Base-by-base conservation (phyloP, 2,888 invertebrate genomes). In the Falcaria lacertinaria region DNA sequence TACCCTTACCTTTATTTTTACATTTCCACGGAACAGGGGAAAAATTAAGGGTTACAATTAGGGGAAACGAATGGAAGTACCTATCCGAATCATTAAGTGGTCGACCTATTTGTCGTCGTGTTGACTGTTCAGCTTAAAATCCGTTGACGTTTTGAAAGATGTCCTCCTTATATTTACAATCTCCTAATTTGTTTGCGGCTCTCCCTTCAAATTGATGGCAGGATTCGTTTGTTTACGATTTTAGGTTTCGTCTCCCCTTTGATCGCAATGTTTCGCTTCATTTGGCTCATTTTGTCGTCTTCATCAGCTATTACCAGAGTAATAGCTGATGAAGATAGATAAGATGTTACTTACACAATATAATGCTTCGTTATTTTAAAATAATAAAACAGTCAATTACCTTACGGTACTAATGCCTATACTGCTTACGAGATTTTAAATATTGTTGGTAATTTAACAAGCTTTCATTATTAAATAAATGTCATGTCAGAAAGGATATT, bases 31-130 rank as follows among this genome's bases (percentile, higher is more conserved):
- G 34, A 48, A 51, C 50, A 50, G 44, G 53, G 60, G 52, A 56
- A 57, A 64, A 63, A 64, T 61, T 60, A 68, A 74, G 65, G 59
- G 47, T 57, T 48, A 64, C 67, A 79, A 80, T 82, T 77, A 79
- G 73, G 66, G 65, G 61, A 65, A 78, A 78, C 74, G 72, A 81
- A 80, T 80, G 73, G 75, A 65, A 62, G 79, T 74, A 72, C n/a
- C n/a, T 80, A 67, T 64, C 60, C 37, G 8, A 11, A 63, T 68
- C 64, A 74, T 75, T 71, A 71, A 64, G 57, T 52, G 59, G 63
- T 62, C 64, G 47, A 58, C 62, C 63, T 69, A 68, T 73, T 75
- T 71, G 75, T 77, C 69, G 64, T 47, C 50, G 58, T 52, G 58
- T 54, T 64, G 69, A 40, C 43, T 40, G 40, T 3, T 8, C 45